Evolutionary conservation across 2,888 invertebrate genomes (phyloP), one percentile per base, ranked within the genome.

Genomic region (Amphipyra berbera): DNA sequence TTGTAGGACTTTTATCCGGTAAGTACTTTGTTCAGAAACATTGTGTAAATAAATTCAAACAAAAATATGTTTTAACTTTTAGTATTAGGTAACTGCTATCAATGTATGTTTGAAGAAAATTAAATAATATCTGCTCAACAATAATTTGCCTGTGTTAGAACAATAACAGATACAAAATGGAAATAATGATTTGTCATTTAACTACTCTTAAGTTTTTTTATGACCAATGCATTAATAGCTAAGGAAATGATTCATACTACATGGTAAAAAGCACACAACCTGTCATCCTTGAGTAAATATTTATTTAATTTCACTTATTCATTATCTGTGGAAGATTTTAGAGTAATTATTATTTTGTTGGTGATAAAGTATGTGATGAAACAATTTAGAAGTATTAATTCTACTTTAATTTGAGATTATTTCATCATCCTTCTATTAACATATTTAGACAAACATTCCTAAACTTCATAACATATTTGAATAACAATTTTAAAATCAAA

Each of bases 1-100:
- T 91, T 86, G 89, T 92, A 78, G 87, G 88, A 70, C 81, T 92
- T 68, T 76, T 90, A 81, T 77, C 84, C 79, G 91, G 90, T 90
- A 74, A 91, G 90, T 87, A 70, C 50, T 76, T 30, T 2, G 33
- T 12, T 27, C 5, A 42, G 33, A 14, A 2, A 53, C 15, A 53
- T 21, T 33, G 10, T 30, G 7, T 30, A 30, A 6, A 30, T 30
- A 30, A 30, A 30, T 30, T 30, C 4, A 45, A 27, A 47, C 13
- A 13, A 35, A 48, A 15, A 15, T 37, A 33, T 21, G 21, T 21
- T 21, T 8, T 33, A 6, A 37, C 7, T 6, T 46, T 33, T 33
- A 33, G 46, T 4, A 44, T 56, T 72, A 56, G 40, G 47, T 68
- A 72, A 68, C 57, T 50, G 21, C 6, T 35, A 37, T 14, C 46